These are phyloP conservation scores for Ptilorrhoa leucosticta DNA, from an alignment of 2,113 vertebrate genomes.

Conservation along the genomic window DNA sequence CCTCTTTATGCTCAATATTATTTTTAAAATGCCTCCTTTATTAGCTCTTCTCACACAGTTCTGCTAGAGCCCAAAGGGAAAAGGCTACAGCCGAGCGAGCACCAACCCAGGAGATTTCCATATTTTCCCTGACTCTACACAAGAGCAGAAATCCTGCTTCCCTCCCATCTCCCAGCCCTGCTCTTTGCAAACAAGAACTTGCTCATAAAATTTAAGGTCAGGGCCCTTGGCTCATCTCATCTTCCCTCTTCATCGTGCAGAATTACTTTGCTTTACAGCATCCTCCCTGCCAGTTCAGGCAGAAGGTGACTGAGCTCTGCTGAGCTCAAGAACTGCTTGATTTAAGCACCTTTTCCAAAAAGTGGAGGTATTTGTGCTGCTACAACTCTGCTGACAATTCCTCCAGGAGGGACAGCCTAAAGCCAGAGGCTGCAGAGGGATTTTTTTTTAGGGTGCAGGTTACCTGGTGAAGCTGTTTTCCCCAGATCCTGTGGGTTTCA, in stretches of 20 bases:
- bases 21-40: background rate
- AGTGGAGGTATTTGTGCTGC: background rate
- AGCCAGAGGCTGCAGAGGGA: background rate
- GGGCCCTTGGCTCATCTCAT: background rate
- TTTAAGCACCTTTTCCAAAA: background rate
- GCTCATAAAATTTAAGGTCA: background rate
- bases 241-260: background rate
- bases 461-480: background rate
- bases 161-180: background rate
- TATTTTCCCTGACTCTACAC: background rate
- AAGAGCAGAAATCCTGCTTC: background rate
- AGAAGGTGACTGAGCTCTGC: background rate
- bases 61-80: background rate
- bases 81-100: rapidly evolving
- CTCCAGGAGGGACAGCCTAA: background rate
- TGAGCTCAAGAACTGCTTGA: background rate
- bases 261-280: background rate
- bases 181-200: background rate
- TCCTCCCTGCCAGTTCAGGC: background rate
- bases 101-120: background rate
- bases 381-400: background rate
- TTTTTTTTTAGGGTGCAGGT: background rate
- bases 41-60: background rate
- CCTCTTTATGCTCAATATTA: background rate
- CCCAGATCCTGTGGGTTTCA: background rate